A percentile compares a stretch with the other conserved stretches of the same genome.
phyloP scores from a whole-genome alignment of 2,888 invertebrate species.

The Polylopha cassiicola region DNA sequence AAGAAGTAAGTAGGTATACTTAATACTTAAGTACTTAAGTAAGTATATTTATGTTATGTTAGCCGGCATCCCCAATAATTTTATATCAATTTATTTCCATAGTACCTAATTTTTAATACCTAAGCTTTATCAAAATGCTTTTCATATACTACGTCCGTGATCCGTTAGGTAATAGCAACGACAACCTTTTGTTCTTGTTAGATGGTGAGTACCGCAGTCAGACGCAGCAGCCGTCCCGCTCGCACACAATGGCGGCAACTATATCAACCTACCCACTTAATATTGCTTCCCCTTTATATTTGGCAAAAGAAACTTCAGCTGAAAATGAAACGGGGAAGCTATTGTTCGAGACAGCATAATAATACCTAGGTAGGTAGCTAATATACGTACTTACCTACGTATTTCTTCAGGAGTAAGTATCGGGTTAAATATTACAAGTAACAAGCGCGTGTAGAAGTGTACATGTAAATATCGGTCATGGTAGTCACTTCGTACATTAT shows the following conservation, averaged over 20 bases:
- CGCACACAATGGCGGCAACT: slow-evolving; percentile 38
- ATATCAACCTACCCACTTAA: slow-evolving; percentile 14
- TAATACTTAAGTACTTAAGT: neutral
- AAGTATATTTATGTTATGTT: no score
- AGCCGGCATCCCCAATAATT: no score
- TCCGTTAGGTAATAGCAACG: slow-evolving; percentile 63
- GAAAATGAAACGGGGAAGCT: slow-evolving; percentile 17
- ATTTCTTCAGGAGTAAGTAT: no score
- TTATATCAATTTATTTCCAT: no score
- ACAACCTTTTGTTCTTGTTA: slow-evolving; percentile 67
- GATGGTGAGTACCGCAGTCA: slow-evolving; percentile 40
- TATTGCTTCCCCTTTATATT: no score
- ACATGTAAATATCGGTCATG: no score
- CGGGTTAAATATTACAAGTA: no score
- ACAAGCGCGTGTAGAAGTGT: no score
- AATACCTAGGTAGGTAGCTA: no score
- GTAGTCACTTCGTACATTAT: no score
- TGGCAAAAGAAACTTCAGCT: slow-evolving; percentile 9
- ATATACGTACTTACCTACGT: no score
- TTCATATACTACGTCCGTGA: slow-evolving; percentile 43
- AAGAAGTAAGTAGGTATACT: slow-evolving; percentile 1
- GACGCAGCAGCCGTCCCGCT: slow-evolving; percentile 32
- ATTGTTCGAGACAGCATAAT: no score
- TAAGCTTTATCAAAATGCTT: slow-evolving; percentile 25
- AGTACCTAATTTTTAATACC: neutral